phyloP scores from a whole-genome alignment of 2,888 invertebrate species.

The Poecilobothrus nobilitatus region DNA sequence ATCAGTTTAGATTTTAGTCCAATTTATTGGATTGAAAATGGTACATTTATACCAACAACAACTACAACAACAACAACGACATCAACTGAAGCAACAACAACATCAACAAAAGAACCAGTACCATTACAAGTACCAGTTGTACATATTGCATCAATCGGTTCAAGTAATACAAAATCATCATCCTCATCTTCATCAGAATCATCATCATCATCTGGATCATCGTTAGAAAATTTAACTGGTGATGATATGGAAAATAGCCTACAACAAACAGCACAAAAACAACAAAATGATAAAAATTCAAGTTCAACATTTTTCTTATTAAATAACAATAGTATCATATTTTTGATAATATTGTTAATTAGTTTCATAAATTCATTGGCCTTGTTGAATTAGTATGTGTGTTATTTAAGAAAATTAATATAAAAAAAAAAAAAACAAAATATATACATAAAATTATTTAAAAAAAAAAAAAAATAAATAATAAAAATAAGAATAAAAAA shows the following conservation, averaged over 20 bases:
- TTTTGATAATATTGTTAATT: background rate
- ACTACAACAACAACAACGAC: constrained; percentile 56
- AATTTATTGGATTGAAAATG: constrained; percentile 66
- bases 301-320: background rate
- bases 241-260: background rate
- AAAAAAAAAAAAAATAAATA: background rate
- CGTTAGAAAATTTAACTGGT: background rate
- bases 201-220: background rate
- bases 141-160: background rate
- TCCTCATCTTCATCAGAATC: constrained; percentile 8
- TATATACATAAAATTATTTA: no score
- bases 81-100: constrained; percentile 48
- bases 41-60: constrained; percentile 68
- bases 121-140: constrained; percentile 30
- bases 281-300: background rate
- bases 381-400: constrained; percentile 10
- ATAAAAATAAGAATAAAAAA: background rate
- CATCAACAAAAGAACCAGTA: constrained; percentile 47
- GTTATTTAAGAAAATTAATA: constrained; percentile 3
- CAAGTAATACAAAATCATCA: background rate
- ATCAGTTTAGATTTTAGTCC: constrained; percentile 65
- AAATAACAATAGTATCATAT: background rate
- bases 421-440: background rate
- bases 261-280: background rate
- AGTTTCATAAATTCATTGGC: constrained; percentile 7